A percentile compares a stretch with the other conserved stretches of the same genome.
Conservation (phyloP, 2,888 invertebrate genomes). For the Gymnocheta viridis region DNA sequence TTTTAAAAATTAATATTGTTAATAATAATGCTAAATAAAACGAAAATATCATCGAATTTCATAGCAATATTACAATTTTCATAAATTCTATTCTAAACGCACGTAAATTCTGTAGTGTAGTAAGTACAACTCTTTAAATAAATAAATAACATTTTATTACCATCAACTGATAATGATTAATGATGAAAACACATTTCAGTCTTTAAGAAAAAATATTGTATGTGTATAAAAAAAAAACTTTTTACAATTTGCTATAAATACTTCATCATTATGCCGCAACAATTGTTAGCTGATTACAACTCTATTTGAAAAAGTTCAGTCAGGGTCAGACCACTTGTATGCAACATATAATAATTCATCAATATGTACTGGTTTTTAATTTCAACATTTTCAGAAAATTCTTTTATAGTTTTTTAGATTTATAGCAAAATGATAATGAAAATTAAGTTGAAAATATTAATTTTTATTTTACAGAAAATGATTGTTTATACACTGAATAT, state of each 20-base stretch:
- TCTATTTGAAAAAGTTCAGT: constrained; percentile 8
- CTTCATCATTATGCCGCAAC: not conserved
- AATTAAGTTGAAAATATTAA: not conserved
- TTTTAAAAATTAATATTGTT: not conserved
- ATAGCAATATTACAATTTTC: not conserved
- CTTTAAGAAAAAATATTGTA: constrained; percentile 5
- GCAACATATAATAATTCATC: constrained; percentile 18
- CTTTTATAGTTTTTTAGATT: constrained; percentile 15
- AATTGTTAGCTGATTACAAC: constrained; percentile 38
- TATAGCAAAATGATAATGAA: constrained; percentile 5
- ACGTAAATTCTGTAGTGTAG: not conserved
- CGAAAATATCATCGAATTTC: not conserved
- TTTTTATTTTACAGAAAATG: no score
- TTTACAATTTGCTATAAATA: not conserved
- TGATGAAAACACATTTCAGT: constrained; percentile 12
- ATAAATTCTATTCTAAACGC: not conserved
- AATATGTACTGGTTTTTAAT: not conserved
- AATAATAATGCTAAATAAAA: not conserved
- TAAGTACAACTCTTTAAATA: not conserved
- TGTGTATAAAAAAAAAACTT: not conserved
- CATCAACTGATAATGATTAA: constrained; percentile 44
- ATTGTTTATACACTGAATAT: no score
- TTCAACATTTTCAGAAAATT: constrained; percentile 15
- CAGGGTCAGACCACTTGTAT: constrained; percentile 21
- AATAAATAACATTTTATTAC: constrained; percentile 9